Percentiles rank a stretch among this genome's conserved stretches.
Conservation (phyloP, 53 echinoderm and acorn worm species). For the Temnopleurus reevesii region DNA sequence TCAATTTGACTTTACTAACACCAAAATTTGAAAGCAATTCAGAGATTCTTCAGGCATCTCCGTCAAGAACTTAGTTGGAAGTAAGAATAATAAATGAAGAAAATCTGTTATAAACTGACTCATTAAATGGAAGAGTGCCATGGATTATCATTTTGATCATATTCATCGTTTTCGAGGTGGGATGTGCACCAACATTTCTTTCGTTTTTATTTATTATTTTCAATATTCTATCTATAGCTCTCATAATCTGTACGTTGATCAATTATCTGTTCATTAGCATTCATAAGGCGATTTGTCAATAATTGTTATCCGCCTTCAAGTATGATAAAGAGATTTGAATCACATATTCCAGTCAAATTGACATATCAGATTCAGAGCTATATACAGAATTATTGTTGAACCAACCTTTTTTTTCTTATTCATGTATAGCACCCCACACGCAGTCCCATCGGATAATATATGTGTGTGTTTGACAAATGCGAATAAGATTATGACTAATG, state of each 20-base stretch:
- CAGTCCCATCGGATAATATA: neutral
- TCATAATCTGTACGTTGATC: neutral
- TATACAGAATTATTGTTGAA: neutral
- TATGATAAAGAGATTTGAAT: neutral
- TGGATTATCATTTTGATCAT: neutral
- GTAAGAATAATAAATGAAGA: neutral
- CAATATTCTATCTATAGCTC: neutral
- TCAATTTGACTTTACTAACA: too few species aligned
- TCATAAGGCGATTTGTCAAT: constrained; percentile 24
- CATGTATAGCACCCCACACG: neutral
- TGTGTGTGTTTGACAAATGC: neutral
- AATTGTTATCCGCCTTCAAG: neutral
- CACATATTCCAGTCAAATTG: neutral
- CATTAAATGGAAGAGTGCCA: neutral
- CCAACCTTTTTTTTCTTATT: neutral
- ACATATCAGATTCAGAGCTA: neutral
- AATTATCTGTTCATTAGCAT: neutral
- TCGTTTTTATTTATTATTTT: too few species aligned
- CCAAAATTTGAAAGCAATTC: neutral
- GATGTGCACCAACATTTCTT: too few species aligned
- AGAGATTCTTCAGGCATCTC: too few species aligned
- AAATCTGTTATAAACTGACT: constrained; percentile 15
- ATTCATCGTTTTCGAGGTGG: neutral
- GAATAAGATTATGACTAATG: neutral
- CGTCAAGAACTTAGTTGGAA: neutral